Percentiles rank a stretch among this genome's conserved stretches.
phyloP scores from a whole-genome alignment of 2,797 vertebrate genomes.

The Protosalanx chinensis region DNA sequence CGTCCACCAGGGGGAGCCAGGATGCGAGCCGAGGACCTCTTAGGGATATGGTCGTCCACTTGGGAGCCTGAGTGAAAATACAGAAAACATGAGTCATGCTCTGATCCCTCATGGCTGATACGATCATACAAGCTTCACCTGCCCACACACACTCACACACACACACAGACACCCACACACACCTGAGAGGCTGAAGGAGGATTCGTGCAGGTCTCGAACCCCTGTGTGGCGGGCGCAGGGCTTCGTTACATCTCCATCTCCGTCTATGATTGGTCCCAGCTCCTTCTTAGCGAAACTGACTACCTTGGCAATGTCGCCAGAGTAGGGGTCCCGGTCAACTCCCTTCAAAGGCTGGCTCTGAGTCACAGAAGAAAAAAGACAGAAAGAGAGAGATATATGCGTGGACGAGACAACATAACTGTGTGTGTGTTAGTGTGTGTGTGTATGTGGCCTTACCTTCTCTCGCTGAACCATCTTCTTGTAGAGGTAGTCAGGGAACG shows the following conservation, averaged over 20 bases:
- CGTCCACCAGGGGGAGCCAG: slow-evolving; percentile 91
- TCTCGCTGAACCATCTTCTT: slow-evolving; percentile 98
- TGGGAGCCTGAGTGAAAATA: slow-evolving; percentile 78
- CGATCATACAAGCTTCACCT: background rate
- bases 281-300: slow-evolving; percentile 84
- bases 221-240: slow-evolving; percentile 77
- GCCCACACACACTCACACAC: background rate
- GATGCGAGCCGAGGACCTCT: slow-evolving; percentile 92
- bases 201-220: slow-evolving; percentile 89
- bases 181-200: slow-evolving; percentile 92
- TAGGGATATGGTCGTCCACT: slow-evolving; percentile 91
- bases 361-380: slow-evolving; percentile 15
- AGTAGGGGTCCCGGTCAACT: slow-evolving; percentile 86
- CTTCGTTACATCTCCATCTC: slow-evolving; percentile 80
- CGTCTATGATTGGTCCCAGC: slow-evolving; percentile 80
- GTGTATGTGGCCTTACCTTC: slow-evolving; percentile 75
- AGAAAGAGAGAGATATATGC: slow-evolving; percentile 32
- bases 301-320: slow-evolving; percentile 85
- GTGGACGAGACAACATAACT: background rate
- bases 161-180: slow-evolving; percentile 29
- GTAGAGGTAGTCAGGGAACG: slow-evolving; percentile 93
- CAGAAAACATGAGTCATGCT: background rate
- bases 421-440: background rate
- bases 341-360: slow-evolving; percentile 80
- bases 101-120: background rate